Base-by-base conservation (phyloP, 1,140 invertebrate genomes). In the Conus betulinus region DNA sequence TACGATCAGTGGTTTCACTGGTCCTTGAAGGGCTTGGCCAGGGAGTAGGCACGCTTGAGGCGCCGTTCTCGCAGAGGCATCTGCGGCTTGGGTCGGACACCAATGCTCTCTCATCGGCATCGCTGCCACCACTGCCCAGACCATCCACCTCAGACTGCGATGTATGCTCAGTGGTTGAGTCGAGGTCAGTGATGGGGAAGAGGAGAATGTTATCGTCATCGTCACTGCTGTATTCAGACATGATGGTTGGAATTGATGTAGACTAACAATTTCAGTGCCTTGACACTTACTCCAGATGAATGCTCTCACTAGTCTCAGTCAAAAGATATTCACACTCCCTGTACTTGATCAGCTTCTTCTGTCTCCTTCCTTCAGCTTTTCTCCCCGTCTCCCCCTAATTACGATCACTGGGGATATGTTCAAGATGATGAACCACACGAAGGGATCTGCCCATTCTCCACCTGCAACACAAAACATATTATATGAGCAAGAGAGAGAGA, bases 51-150 rank as follows among this genome's bases (percentile, higher is more conserved):
- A 91, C 53, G 91, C 71, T 90, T 89, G 10, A 93, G 78, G 76
- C 93, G 88, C 74, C 93, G 89, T 57, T 93, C 92, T 55, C 93
- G 83, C 23, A 93, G 85, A 52, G 93, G 91, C 90, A 93, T 93
- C 39, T 89, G 84, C 53, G 91, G 89, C 84, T 91, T 93, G 39
- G 91, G 91, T n/a, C 87, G 85, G 25, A 89, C 78, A 60, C 60
- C 88, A 76, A 17, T 89, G 83, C 76, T 87, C 88, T 88, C 63
- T 89, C 63, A 89, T 87, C 78, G 85, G 88, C 90, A 86, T 90
- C 51, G 84, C 89, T 60, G 81, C 88, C 57, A 81, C 89, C 74
- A 60, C 15, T 84, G 63, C 53, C 86, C 17, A 53, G 8, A 51
- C 88, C 84, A 67, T 89, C 79, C 85, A 57, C 74, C 83, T 89